phyloP scores from a whole-genome alignment of 2,888 invertebrate species.

The Dasysyrphus tricinctus region DNA sequence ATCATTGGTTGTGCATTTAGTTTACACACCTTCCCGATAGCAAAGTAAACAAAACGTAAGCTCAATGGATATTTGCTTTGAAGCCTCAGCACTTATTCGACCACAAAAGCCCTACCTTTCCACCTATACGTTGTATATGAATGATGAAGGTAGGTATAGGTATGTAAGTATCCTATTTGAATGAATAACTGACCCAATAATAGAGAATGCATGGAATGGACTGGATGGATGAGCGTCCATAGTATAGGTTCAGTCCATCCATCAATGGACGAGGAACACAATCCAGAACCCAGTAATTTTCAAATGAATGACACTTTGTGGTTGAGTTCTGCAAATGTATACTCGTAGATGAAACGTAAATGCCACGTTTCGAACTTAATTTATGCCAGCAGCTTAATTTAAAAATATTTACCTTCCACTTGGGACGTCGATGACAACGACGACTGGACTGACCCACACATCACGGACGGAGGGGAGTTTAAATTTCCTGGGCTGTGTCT shows the following conservation, averaged over 20 bases:
- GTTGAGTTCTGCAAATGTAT: conserved; percentile 37
- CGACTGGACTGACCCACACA: not conserved
- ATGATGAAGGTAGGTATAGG: not conserved
- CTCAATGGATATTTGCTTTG: conserved; percentile 61
- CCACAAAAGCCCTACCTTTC: conserved; percentile 4
- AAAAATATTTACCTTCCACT: conserved; percentile 72
- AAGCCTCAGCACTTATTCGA: conserved; percentile 48
- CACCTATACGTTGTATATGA: not conserved
- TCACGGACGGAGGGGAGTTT: not conserved
- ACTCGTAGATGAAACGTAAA: conserved; percentile 23
- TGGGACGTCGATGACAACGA: conserved; percentile 21
- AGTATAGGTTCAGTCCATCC: conserved; percentile 24
- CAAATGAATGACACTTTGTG: conserved; percentile 69
- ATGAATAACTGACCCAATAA: conserved; percentile 48
- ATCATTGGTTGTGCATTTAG: conserved; percentile 62
- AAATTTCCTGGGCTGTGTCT: conserved; percentile 45
- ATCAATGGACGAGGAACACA: conserved; percentile 29
- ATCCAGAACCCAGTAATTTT: conserved; percentile 58
- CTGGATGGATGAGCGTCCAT: conserved; percentile 38
- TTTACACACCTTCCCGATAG: conserved; percentile 70
- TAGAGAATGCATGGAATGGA: conserved; percentile 34
- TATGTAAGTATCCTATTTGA: conserved; percentile 12
- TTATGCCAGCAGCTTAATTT: conserved; percentile 62
- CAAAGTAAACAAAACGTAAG: conserved; percentile 58
- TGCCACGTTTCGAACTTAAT: conserved; percentile 44